phyloP scores from a whole-genome alignment of 2,113 vertebrate species.

The Cephalopterus ornatus region DNA sequence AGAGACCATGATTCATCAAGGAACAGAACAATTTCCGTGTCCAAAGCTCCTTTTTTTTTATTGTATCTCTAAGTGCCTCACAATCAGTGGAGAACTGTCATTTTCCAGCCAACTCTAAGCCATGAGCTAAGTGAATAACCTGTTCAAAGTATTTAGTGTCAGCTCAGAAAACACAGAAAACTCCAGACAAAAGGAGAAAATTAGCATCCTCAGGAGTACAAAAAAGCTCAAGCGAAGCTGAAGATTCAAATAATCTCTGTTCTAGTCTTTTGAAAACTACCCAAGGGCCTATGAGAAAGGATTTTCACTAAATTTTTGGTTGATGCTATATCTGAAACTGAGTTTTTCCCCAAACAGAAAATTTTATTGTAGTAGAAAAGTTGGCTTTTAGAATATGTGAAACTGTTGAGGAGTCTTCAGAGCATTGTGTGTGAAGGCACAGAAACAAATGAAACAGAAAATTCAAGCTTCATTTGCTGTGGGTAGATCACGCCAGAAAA shows the following conservation, averaged over 20 bases:
- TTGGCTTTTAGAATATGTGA: background rate
- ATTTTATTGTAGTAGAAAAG: background rate
- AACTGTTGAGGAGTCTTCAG: background rate
- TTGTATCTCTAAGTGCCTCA: background rate
- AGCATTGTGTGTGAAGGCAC: background rate
- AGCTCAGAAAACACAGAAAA: slow-evolving; percentile 22
- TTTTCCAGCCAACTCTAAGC: slow-evolving; percentile 46
- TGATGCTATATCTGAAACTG: background rate
- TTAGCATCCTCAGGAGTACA: background rate
- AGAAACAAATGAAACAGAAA: background rate
- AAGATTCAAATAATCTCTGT: background rate
- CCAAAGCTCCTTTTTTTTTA: background rate
- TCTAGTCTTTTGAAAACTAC: background rate
- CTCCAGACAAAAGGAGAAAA: background rate
- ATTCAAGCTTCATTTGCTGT: background rate
- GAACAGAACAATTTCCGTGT: slow-evolving; percentile 16
- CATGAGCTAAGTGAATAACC: slow-evolving; percentile 39
- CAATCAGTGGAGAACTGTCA: slow-evolving; percentile 30
- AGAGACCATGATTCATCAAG: slow-evolving; percentile 8
- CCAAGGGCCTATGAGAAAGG: background rate
- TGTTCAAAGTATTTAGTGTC: slow-evolving; percentile 22
- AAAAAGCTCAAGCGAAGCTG: background rate
- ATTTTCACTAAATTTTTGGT: background rate
- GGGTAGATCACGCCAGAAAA: background rate
- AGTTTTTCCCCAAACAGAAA: background rate